Evolutionary conservation across 2,113 vertebrate genomes (phyloP).

Genomic region (Pholis gunnellus): DNA sequence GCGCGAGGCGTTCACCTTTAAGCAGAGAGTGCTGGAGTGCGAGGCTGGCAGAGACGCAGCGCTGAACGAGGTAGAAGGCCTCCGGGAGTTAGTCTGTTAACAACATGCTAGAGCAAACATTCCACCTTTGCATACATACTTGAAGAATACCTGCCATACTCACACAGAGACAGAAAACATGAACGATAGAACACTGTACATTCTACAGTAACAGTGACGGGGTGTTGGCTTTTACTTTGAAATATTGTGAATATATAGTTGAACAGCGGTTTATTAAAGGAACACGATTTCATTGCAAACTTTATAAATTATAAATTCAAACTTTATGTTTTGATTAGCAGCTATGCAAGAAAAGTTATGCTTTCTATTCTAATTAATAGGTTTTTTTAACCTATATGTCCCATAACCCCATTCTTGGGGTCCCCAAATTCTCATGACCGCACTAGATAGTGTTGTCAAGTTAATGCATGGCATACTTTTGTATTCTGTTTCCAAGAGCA

Average conservation of each 20-base stretch:
- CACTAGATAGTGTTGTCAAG: slow-evolving; percentile 16
- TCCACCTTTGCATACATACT: slow-evolving; percentile 39
- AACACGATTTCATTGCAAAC: neutral
- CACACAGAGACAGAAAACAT: slow-evolving; percentile 13
- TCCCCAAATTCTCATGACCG: slow-evolving; percentile 25
- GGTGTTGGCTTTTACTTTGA: neutral
- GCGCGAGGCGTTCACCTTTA: slow-evolving; percentile 74
- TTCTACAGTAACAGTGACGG: neutral
- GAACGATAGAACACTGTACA: slow-evolving; percentile 1
- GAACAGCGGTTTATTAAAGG: neutral
- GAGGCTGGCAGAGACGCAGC: slow-evolving; percentile 80
- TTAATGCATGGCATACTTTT: slow-evolving; percentile 4
- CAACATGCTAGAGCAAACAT: slow-evolving; percentile 48
- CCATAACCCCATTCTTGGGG: neutral
- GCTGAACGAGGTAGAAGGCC: slow-evolving; percentile 82
- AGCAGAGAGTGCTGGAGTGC: slow-evolving; percentile 76
- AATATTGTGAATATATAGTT: neutral
- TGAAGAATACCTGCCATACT: slow-evolving; percentile 44
- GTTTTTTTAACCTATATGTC: neutral
- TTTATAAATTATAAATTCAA: too few relatives aligned
- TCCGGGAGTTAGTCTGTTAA: slow-evolving; percentile 38
- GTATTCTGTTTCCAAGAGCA: neutral
- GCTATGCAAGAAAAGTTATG: neutral
- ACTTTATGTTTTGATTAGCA: neutral
- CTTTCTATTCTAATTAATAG: neutral